phyloP scores from a whole-genome alignment of 2,888 invertebrate species.

The Palloptera scutellata region DNA sequence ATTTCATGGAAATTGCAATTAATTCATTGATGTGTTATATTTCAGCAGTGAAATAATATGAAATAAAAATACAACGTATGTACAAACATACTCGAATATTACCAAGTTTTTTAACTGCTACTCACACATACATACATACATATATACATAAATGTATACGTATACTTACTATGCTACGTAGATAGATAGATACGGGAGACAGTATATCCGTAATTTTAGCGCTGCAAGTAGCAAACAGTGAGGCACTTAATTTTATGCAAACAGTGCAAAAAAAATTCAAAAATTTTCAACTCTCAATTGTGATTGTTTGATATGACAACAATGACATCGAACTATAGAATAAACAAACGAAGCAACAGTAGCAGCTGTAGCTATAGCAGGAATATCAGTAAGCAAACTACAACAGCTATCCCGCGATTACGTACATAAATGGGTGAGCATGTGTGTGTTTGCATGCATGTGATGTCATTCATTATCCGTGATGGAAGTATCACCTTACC shows the following conservation, averaged over 20 bases:
- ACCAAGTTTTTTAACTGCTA: too few relatives aligned
- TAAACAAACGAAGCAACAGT: neutral
- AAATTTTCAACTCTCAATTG: constrained; percentile 30
- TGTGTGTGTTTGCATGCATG: neutral
- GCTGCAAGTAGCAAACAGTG: constrained; percentile 14
- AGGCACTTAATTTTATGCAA: constrained; percentile 39
- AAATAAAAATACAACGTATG: too few relatives aligned
- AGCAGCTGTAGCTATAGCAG: neutral
- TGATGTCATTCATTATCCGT: constrained; percentile 10
- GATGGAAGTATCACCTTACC: constrained; percentile 23
- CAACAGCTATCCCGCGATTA: neutral
- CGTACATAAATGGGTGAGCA: neutral
- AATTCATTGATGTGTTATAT: too few relatives aligned
- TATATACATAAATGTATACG: too few relatives aligned
- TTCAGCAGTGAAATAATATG: too few relatives aligned
- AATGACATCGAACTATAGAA: constrained; percentile 23
- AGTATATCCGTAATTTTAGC: neutral
- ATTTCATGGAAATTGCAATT: too few relatives aligned
- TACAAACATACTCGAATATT: too few relatives aligned
- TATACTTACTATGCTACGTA: too few relatives aligned
- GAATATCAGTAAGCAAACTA: neutral
- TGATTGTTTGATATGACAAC: constrained; percentile 38
- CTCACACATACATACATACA: too few relatives aligned
- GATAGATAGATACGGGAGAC: too few relatives aligned
- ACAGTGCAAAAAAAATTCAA: constrained; percentile 28